Evolutionary conservation across 2,113 vertebrate genomes (phyloP).

Genomic region (Colius striatus): DNA sequence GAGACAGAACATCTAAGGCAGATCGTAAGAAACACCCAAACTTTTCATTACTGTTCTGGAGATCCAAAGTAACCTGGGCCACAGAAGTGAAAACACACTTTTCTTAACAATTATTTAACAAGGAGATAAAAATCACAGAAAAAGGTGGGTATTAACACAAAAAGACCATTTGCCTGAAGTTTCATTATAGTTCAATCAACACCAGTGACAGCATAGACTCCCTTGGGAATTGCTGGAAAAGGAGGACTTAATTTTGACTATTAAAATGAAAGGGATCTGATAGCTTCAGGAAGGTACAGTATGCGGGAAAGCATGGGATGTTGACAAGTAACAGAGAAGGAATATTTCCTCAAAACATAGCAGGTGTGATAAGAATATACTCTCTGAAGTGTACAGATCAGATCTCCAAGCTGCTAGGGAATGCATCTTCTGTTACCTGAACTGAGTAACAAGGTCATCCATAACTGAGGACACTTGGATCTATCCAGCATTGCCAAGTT

Average conservation of each 20-base stretch:
- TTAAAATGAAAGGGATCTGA: background rate
- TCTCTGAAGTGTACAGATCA: background rate
- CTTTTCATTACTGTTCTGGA: slow-evolving; percentile 92
- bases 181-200: background rate
- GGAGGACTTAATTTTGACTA: background rate
- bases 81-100: background rate
- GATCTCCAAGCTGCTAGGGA: background rate
- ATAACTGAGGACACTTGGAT: background rate
- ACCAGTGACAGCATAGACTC: background rate
- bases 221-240: background rate
- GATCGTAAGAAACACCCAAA: slow-evolving; percentile 93
- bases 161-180: background rate
- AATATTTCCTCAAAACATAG: background rate
- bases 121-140: background rate
- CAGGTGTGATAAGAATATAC: background rate
- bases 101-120: background rate
- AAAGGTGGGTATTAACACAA: background rate
- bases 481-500: rapidly evolving
- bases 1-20: slow-evolving; percentile 91
- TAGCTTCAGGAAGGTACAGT: background rate
- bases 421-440: background rate
- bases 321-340: background rate
- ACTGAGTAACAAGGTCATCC: background rate
- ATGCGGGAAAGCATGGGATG: background rate
- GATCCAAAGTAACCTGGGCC: slow-evolving; percentile 91